A percentile compares a stretch with the other conserved stretches of the same genome.
These are phyloP conservation scores for Lycaon pictus DNA, from an alignment of 2,113 vertebrate species.

Conservation along the genomic window DNA sequence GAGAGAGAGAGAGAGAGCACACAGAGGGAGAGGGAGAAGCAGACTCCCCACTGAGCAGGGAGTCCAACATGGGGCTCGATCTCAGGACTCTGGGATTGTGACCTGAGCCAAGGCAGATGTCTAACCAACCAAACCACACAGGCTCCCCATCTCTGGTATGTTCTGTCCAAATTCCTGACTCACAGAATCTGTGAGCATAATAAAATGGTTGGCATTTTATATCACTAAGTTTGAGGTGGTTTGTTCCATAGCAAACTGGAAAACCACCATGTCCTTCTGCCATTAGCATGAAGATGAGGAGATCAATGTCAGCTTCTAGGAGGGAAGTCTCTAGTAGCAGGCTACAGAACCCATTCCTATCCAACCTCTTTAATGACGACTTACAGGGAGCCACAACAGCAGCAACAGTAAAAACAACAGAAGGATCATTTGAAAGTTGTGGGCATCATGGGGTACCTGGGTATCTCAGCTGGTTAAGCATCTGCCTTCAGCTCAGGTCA, in stretches of 20 bases:
- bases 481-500: no score
- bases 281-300: neutral
- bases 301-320: neutral
- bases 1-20: no score
- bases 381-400: neutral
- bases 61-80: no score
- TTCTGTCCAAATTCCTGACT: neutral
- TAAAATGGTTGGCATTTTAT: neutral
- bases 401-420: neutral
- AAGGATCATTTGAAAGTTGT: neutral
- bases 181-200: neutral
- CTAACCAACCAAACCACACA: no score
- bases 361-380: neutral
- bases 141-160: no score
- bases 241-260: neutral
- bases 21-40: no score
- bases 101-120: no score
- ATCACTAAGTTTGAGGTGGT: neutral
- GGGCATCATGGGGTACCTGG: neutral
- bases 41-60: no score
- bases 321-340: neutral
- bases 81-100: no score
- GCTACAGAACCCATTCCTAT: neutral
- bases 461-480: no score
- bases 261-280: neutral